A percentile compares a stretch with the other conserved stretches of the same genome.
phyloP scores from a whole-genome alignment of 1,140 invertebrate species.

The Drosophila asahinai region DNA sequence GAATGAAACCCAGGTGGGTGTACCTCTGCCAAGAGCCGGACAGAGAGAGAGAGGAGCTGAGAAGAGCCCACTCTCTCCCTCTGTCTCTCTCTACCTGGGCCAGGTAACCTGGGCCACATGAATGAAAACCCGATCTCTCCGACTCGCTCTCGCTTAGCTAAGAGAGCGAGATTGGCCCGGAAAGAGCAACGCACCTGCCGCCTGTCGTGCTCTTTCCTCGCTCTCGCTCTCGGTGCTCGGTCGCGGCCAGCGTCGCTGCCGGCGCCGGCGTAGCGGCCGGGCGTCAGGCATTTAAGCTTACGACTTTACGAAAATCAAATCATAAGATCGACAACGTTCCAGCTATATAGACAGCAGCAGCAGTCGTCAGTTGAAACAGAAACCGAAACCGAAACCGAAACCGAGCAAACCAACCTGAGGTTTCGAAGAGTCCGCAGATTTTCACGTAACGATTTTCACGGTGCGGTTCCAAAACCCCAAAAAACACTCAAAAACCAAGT shows the following conservation, averaged over 20 bases:
- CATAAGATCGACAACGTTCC: constrained; percentile 84
- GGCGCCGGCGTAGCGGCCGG: constrained; percentile 17
- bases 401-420: constrained; percentile 12
- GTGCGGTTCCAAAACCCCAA: constrained; percentile 47
- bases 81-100: constrained; percentile 11
- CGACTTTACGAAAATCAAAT: constrained; percentile 76
- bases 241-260: constrained; percentile 27
- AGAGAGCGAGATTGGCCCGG: constrained; percentile 39
- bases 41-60: constrained; percentile 1
- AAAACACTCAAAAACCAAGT: constrained; percentile 72
- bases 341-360: constrained; percentile 18
- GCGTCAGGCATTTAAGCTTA: constrained; percentile 75
- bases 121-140: constrained; percentile 67
- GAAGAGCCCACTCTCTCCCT: constrained; percentile 19
- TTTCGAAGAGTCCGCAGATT: constrained; percentile 37
- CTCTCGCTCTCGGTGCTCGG: constrained; percentile 14
- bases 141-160: constrained; percentile 38
- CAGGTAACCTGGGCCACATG: constrained; percentile 53
- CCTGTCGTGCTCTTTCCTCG: constrained; percentile 67
- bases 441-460: constrained; percentile 47
- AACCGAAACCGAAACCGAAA: not conserved
- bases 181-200: constrained; percentile 77
- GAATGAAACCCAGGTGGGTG: constrained; percentile 79
- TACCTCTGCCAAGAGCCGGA: constrained; percentile 9
- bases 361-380: constrained; percentile 11